A percentile compares a stretch with the other conserved stretches of the same genome.
phyloP scores from a whole-genome alignment of 1,140 invertebrate species.

The Aphelinus certus region DNA sequence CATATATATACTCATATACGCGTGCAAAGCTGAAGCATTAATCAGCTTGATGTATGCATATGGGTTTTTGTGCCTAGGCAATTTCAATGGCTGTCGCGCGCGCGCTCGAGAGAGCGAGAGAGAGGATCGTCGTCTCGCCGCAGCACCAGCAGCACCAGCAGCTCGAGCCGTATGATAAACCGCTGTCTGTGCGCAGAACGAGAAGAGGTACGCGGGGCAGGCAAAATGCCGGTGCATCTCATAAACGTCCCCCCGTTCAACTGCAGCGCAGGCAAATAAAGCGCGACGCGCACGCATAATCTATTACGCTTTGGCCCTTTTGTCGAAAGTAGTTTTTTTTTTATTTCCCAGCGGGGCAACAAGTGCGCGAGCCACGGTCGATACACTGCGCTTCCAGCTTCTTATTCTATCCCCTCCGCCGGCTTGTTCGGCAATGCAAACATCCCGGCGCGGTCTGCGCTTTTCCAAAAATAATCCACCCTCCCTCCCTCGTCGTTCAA shows the following conservation, averaged over 20 bases:
- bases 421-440: too few relatives aligned
- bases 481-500: too few relatives aligned
- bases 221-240: background rate
- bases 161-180: conserved; percentile 3
- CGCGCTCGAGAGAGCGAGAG: background rate
- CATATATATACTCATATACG: background rate
- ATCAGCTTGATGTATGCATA: conserved; percentile 1
- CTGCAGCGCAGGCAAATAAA: conserved; percentile 10
- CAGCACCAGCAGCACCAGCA: too few relatives aligned
- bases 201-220: too few relatives aligned
- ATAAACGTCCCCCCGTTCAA: conserved; percentile 14
- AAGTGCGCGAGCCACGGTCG: too few relatives aligned
- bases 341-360: too few relatives aligned
- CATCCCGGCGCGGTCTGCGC: too few relatives aligned
- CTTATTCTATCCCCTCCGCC: too few relatives aligned
- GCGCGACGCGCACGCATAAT: background rate
- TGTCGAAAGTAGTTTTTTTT: conserved; percentile 12
- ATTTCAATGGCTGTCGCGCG: conserved; percentile 24
- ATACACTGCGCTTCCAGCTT: too few relatives aligned
- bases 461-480: too few relatives aligned
- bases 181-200: background rate
- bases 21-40: conserved; percentile 5
- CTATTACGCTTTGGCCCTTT: background rate
- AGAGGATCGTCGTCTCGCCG: background rate
- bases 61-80: background rate